A percentile compares a stretch with the other conserved stretches of the same genome.
These are phyloP conservation scores for Conchocele bisecta DNA, from an alignment of 2,888 invertebrate species.

Conservation along the genomic window DNA sequence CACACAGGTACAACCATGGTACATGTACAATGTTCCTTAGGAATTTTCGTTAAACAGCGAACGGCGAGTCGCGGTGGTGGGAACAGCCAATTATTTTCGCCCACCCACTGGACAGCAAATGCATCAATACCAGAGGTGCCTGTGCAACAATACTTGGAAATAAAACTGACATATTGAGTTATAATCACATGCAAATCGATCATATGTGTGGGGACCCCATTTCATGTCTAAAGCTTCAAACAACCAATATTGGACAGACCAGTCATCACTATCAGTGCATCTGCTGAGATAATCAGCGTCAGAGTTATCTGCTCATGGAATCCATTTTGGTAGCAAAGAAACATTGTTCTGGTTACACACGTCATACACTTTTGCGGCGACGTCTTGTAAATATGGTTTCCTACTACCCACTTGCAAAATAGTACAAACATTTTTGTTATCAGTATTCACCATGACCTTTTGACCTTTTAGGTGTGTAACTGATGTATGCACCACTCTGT, in stretches of 20 bases:
- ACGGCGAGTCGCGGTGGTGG: slow-evolving; percentile 41
- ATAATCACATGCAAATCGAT: slow-evolving; percentile 38
- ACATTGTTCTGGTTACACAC: slow-evolving; percentile 8
- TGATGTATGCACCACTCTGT: slow-evolving; percentile 7
- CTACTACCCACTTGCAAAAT: slow-evolving; percentile 37
- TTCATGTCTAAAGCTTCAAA: slow-evolving; percentile 9
- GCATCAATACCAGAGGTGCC: slow-evolving; percentile 37
- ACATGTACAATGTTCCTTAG: slow-evolving; percentile 13
- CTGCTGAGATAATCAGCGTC: slow-evolving; percentile 29
- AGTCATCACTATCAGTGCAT: slow-evolving; percentile 36
- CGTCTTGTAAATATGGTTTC: slow-evolving; percentile 18
- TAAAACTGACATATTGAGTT: slow-evolving; percentile 41
- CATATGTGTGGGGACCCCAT: slow-evolving; percentile 43
- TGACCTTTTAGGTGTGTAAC: slow-evolving; percentile 24
- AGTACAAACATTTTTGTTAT: slow-evolving; percentile 30
- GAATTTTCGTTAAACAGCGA: slow-evolving; percentile 25
- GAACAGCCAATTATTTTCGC: slow-evolving; percentile 45
- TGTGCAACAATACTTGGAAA: slow-evolving; percentile 46
- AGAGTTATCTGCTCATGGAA: slow-evolving; percentile 15
- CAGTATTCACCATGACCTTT: slow-evolving; percentile 23
- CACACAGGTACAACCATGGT: slow-evolving; percentile 32
- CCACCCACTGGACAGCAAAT: slow-evolving; percentile 27
- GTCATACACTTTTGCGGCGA: slow-evolving; percentile 10
- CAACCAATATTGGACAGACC: slow-evolving; percentile 18
- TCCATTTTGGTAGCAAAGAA: slow-evolving; percentile 18